Evolutionary conservation across 1,140 invertebrate genomes (phyloP), one percentile per base, ranked within the genome.

Genomic region (Aradophagus sp.): DNA sequence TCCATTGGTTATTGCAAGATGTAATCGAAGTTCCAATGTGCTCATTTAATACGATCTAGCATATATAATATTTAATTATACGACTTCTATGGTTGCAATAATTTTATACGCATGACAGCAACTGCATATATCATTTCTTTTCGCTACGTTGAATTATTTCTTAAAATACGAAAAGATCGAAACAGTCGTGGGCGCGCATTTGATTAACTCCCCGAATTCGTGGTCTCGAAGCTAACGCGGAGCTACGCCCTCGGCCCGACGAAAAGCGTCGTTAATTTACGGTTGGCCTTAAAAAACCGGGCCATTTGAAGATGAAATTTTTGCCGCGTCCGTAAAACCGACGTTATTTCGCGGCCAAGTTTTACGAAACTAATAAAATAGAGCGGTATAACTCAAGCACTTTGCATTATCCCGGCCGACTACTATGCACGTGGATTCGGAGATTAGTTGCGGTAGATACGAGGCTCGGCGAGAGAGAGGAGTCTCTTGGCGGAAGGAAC

Each of bases 401-500:
- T 70, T 70, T 63, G 55, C 53, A 61, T 71, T 65, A 71, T 55
- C 61, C 61, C 16, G 11, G 36, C 17, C 45, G 38, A 48, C 59
- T 53, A 41, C 59, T 63, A 58, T 61, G 58, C 56, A 73, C 44
- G 56, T 47, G 58, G 63, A 73, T 68, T 62, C 38, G 56, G 41
- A 67, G 50, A 73, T 71, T 71, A 71, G 68, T 65, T 59, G 59
- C 52, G 59, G 59, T 56, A 70, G 48, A 71, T 63, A 62, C 65
- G 65, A 53, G 56, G 42, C 63, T 73, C 8, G n/a, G n/a, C 8
- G 45, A 23, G 36, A 41, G 42, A 53, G 65, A 55, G 63, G 61
- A 73, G 61, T 63, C 35, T 59, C 61, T 65, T 63, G 73, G 72
- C 74, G 75, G 72, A 74, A 77, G 71, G 59, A 77, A 77, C 52